Percentiles rank a stretch among this genome's conserved stretches.
Evolutionary conservation across 2,888 invertebrate species (phyloP).

Genomic region (Stenoptilia bipunctidactyla): DNA sequence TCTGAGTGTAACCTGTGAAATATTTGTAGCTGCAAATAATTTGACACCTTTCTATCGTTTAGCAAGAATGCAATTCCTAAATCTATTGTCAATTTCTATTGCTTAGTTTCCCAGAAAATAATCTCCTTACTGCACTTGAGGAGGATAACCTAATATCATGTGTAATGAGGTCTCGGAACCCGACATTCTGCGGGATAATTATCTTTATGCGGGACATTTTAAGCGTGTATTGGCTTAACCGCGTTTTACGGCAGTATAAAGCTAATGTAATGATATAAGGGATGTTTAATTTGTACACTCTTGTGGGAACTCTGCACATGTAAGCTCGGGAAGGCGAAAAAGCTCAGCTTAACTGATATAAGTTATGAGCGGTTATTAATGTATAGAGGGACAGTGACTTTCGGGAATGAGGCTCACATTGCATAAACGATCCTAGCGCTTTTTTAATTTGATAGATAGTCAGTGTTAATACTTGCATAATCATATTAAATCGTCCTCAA

Average conservation of each 20-base stretch:
- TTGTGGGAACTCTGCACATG: slow-evolving; percentile 3
- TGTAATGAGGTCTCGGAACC: slow-evolving; percentile 8
- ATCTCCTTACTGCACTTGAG: neutral
- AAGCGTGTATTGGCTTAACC: slow-evolving; percentile 34
- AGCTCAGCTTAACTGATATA: neutral
- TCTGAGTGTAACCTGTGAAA: neutral
- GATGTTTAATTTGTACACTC: slow-evolving; percentile 36
- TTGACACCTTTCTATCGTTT: no score
- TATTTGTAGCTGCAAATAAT: neutral
- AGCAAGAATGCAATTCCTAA: neutral
- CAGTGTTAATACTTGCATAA: no score
- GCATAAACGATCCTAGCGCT: no score
- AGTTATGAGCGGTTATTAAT: neutral
- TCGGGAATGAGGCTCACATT: no score
- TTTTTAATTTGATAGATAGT: no score
- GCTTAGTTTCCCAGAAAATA: neutral
- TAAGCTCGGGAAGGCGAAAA: neutral
- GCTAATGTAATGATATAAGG: slow-evolving; percentile 42
- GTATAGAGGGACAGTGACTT: no score
- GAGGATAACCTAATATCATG: slow-evolving; percentile 1
- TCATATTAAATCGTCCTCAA: no score
- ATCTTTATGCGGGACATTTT: slow-evolving; percentile 41
- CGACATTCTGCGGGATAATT: slow-evolving; percentile 36
- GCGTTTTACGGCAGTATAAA: slow-evolving; percentile 34
- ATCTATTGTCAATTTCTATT: neutral